phyloP scores from a whole-genome alignment of 2,888 invertebrate species.

The Tenthredo distinguenda region DNA sequence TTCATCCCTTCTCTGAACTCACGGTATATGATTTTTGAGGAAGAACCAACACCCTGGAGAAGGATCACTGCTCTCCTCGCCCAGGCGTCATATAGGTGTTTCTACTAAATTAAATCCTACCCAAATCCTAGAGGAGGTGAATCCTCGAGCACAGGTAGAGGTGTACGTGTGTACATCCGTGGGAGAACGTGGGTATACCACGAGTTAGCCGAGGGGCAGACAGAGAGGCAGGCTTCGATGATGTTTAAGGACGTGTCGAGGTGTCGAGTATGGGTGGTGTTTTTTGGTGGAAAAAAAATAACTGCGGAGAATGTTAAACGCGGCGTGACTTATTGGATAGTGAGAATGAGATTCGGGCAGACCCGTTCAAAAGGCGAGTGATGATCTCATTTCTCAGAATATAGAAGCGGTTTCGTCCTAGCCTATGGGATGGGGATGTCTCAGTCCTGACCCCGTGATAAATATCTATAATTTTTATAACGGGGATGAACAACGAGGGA shows the following conservation, averaged over 20 bases:
- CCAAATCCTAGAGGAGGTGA: constrained; percentile 51
- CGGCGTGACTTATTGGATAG: constrained; percentile 73
- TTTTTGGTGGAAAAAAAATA: constrained; percentile 60
- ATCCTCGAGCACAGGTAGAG: constrained; percentile 50
- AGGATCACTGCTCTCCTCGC: constrained; percentile 60
- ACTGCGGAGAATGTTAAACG: constrained; percentile 74
- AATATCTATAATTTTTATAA: too few relatives aligned
- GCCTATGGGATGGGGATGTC: too few relatives aligned
- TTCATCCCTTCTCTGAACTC: background rate
- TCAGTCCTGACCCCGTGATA: too few relatives aligned
- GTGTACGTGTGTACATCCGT: background rate
- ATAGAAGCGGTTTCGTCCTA: constrained; percentile 51
- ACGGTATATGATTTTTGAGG: background rate
- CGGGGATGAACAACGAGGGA: background rate
- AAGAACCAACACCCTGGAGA: background rate
- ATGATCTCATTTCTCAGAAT: constrained; percentile 65
- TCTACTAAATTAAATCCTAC: constrained; percentile 70
- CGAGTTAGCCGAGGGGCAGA: background rate
- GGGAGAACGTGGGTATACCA: background rate
- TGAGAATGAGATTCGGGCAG: constrained; percentile 66
- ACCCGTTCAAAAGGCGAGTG: constrained; percentile 65
- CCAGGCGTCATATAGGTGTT: constrained; percentile 63
- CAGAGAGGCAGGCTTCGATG: constrained; percentile 37
- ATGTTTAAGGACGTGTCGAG: constrained; percentile 53
- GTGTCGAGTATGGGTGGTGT: constrained; percentile 34